Evolutionary conservation across 2,113 vertebrate species (phyloP).

Genomic region (Psettodes erumei): DNA sequence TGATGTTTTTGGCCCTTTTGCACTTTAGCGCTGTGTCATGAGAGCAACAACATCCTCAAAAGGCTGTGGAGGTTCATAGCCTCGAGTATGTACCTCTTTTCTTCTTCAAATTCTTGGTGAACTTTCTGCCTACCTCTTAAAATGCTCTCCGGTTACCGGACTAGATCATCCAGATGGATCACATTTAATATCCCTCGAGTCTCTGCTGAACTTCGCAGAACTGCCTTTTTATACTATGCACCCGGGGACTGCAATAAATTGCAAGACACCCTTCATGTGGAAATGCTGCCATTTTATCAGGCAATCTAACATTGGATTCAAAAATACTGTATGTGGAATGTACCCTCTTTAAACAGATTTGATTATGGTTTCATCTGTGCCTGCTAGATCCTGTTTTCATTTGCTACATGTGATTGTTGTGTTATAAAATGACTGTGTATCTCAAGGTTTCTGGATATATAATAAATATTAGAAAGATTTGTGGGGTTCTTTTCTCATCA

Average conservation of each 20-base stretch:
- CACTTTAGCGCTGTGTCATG: background rate
- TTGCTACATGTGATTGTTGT: slow-evolving; percentile 3
- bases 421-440: background rate
- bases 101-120: slow-evolving; percentile 34
- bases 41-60: background rate
- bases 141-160: background rate
- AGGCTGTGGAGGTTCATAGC: background rate
- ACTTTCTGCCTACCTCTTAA: background rate
- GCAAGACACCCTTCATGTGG: background rate
- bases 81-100: slow-evolving; percentile 5
- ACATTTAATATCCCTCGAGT: slow-evolving; percentile 9
- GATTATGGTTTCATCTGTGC: background rate
- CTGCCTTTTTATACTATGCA: background rate
- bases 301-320: background rate
- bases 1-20: background rate
- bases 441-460: background rate
- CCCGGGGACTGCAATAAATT: background rate
- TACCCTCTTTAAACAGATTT: background rate
- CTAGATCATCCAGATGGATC: slow-evolving; percentile 17
- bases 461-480: no score
- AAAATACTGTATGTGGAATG: background rate
- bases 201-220: background rate
- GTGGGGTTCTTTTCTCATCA: no score
- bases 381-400: background rate
- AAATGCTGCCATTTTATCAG: background rate